Conservation (phyloP, 2,888 invertebrate species). For the Archaeoteleia sp. region DNA sequence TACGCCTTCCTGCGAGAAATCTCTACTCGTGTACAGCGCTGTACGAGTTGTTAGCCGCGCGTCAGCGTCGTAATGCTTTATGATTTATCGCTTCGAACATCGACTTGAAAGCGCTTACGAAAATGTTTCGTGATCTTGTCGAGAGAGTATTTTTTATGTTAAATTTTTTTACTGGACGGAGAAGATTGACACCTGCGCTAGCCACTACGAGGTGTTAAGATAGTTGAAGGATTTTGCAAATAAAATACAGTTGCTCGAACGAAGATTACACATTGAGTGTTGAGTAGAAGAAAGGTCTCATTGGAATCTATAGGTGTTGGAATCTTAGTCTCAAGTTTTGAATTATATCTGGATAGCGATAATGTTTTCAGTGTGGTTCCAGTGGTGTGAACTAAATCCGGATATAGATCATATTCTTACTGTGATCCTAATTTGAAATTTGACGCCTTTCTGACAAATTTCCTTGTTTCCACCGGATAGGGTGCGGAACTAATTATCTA, state of each 20-base stretch:
- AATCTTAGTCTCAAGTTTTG: too few relatives aligned
- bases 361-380: too few relatives aligned
- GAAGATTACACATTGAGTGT: slow-evolving; percentile 29
- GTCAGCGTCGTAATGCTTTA: slow-evolving; percentile 37
- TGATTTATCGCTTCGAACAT: slow-evolving; percentile 41
- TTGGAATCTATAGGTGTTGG: slow-evolving; percentile 33
- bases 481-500: too few relatives aligned
- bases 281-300: slow-evolving; percentile 23
- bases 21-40: slow-evolving; percentile 24
- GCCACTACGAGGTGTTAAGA: too few relatives aligned
- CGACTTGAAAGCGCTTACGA: slow-evolving; percentile 2
- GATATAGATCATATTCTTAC: too few relatives aligned
- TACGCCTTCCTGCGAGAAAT: slow-evolving; percentile 19
- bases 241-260: too few relatives aligned
- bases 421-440: too few relatives aligned
- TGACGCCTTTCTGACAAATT: too few relatives aligned
- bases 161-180: slow-evolving; percentile 15
- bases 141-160: slow-evolving; percentile 27
- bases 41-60: slow-evolving; percentile 33
- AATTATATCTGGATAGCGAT: too few relatives aligned
- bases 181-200: neutral
- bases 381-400: too few relatives aligned
- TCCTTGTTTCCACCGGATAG: too few relatives aligned
- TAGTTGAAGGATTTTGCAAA: too few relatives aligned
- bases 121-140: slow-evolving; percentile 11